Base-by-base conservation (phyloP, 2,888 invertebrate species). In the Galeruca laticollis region DNA sequence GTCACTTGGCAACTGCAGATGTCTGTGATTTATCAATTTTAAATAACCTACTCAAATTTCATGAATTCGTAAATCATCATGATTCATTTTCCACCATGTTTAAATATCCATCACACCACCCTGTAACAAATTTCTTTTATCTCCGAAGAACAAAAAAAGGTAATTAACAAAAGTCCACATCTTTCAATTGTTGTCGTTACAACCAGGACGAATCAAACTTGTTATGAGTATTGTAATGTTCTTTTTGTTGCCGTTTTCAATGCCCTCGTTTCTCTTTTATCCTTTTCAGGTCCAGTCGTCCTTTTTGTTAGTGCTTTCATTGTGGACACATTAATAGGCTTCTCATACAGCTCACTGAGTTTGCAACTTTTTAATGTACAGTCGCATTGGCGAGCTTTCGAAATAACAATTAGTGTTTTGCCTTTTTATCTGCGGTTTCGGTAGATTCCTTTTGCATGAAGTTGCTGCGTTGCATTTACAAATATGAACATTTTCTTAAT, bases 141-240 rank as follows among this genome's bases (percentile, higher is more conserved):
- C 3, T 37, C 10, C 1, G 11, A 3, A 10, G 13, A 37, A 37
- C 10, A 37, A 37, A 37, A 37, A 10, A 11, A 37, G 11, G 13
- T 40, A 40, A 40, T 40, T n/a, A 40, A 40, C 40, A 6, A n/a
- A 40, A 40, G 13, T n/a, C n/a, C 6, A 26, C 5, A 40, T 40
- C 49, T 51, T 33, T 33, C n/a, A 54, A 33, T 54, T 26, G 5
- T 54, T 54, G n/a, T 9, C 6, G 8, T 54, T 54, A 26, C 26
- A n/a, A 31, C 21, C 10, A 31, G 2, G 31, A 54, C 54, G 15
- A 31, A 52, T 52, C 52, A 52, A 31, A 54, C 31, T 54, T 31
- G 26, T 54, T 54, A 54, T 54, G 26, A 54, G 21, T 54, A 31
- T 54, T 54, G 54, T 54, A 54, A 54, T 31, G 54, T 26, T 54